phyloP scores from a whole-genome alignment of 1,140 invertebrate species.

The Micrasema minimum region DNA sequence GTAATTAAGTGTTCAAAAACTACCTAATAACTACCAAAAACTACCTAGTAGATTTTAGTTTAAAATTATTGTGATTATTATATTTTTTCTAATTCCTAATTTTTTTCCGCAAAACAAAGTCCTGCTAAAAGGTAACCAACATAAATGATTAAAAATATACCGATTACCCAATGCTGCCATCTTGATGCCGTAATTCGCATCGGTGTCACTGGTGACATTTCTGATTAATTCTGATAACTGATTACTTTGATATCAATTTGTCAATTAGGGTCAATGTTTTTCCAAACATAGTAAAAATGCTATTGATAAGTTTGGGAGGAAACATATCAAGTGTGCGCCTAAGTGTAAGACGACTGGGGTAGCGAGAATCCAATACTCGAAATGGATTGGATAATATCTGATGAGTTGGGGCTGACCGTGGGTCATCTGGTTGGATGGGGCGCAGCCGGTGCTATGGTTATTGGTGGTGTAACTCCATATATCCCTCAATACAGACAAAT shows the following conservation, averaged over 20 bases:
- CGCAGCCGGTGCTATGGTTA: slow-evolving; percentile 86
- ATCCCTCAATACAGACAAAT: slow-evolving; percentile 97
- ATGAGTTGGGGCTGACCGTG: slow-evolving; percentile 74
- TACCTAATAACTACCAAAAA: too few relatives aligned
- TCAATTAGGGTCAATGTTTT: slow-evolving; percentile 46
- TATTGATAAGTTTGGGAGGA: slow-evolving; percentile 24
- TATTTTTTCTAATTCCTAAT: too few relatives aligned
- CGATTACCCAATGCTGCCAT: neutral
- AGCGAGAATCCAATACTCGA: slow-evolving; percentile 15
- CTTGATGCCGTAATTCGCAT: slow-evolving; percentile 1
- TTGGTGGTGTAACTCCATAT: slow-evolving; percentile 87
- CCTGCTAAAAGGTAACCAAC: neutral
- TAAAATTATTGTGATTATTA: too few relatives aligned
- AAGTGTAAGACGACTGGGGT: slow-evolving; percentile 30
- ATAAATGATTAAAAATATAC: neutral
- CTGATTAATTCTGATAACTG: slow-evolving; percentile 1
- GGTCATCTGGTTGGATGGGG: slow-evolving; percentile 74
- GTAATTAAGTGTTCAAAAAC: too few relatives aligned
- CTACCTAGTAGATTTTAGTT: too few relatives aligned
- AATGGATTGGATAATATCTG: slow-evolving; percentile 79
- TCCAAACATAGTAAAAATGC: slow-evolving; percentile 38
- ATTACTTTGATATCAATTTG: slow-evolving; percentile 25
- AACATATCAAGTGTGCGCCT: slow-evolving; percentile 6
- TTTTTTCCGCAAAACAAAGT: too few relatives aligned
- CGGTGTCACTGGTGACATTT: slow-evolving; percentile 23